Conservation (phyloP, 2,888 invertebrate genomes). For the Macrosoma leucophasiata region DNA sequence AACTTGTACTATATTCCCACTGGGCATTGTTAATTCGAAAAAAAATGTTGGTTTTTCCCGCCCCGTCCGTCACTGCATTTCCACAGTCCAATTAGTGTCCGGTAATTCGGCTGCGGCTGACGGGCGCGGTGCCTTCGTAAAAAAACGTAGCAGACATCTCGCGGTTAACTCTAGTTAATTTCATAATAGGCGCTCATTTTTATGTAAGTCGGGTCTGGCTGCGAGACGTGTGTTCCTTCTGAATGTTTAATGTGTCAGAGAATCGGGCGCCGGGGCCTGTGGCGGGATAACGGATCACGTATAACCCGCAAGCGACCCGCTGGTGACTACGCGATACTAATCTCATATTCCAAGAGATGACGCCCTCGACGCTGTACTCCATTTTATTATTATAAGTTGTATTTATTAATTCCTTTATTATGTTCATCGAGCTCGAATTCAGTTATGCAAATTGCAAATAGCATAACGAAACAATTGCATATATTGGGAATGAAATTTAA, state of each 20-base stretch:
- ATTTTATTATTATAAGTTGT: slow-evolving; percentile 43
- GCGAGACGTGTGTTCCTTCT: slow-evolving; percentile 49
- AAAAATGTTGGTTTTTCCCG: slow-evolving; percentile 46
- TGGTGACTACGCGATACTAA: slow-evolving; percentile 47
- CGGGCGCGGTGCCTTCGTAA: slow-evolving; percentile 51
- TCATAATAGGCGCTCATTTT: slow-evolving; percentile 74
- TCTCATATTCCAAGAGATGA: slow-evolving; percentile 60
- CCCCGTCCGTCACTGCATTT: slow-evolving; percentile 65
- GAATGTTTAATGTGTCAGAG: slow-evolving; percentile 67
- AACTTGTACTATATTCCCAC: slow-evolving; percentile 20
- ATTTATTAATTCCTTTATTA: background rate
- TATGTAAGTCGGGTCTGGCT: slow-evolving; percentile 51
- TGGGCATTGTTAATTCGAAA: slow-evolving; percentile 35
- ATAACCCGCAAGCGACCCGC: slow-evolving; percentile 32
- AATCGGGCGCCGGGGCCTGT: slow-evolving; percentile 41
- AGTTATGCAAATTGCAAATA: background rate
- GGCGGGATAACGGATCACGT: slow-evolving; percentile 46
- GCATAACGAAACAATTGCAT: background rate
- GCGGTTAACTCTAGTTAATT: slow-evolving; percentile 64
- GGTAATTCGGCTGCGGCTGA: slow-evolving; percentile 68
- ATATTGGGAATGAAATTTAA: background rate
- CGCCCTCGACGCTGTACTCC: slow-evolving; percentile 50
- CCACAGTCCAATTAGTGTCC: slow-evolving; percentile 72
- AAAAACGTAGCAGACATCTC: slow-evolving; percentile 53
- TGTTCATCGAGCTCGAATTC: background rate